Evolutionary conservation across 2,888 invertebrate species (phyloP).

Genomic region (Chrysina gloriosa): DNA sequence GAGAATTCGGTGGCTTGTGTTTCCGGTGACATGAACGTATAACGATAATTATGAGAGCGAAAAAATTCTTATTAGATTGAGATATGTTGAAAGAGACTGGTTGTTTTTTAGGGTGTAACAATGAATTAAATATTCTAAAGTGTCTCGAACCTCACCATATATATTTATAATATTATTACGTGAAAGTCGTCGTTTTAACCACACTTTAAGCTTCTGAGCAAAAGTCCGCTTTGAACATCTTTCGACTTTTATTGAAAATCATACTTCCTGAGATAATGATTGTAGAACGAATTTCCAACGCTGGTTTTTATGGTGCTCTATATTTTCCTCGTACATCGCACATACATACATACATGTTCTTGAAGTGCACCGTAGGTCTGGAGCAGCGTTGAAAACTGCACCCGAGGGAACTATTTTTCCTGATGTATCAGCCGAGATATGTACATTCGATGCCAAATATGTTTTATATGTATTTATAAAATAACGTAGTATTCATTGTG

Average conservation of each 20-base stretch:
- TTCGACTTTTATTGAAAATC: background rate
- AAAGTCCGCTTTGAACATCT: too few relatives aligned
- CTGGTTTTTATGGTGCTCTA: constrained; percentile 46
- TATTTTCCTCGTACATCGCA: constrained; percentile 45
- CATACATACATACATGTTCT: constrained; percentile 46
- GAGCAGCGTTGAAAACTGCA: constrained; percentile 55
- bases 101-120: too few relatives aligned
- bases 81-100: background rate
- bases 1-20: background rate
- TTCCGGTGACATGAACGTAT: constrained; percentile 1
- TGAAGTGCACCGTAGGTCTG: constrained; percentile 48
- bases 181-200: too few relatives aligned
- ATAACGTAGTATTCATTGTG: too few relatives aligned
- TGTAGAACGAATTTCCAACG: constrained; percentile 15
- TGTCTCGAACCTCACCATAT: too few relatives aligned
- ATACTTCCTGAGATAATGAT: constrained; percentile 21
- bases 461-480: constrained; percentile 51
- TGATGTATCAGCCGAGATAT: constrained; percentile 59
- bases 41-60: background rate
- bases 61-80: constrained; percentile 1
- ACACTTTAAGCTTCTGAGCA: too few relatives aligned
- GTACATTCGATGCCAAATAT: constrained; percentile 54
- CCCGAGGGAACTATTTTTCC: constrained; percentile 59
- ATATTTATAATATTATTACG: too few relatives aligned
- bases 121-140: too few relatives aligned